phyloP scores from a whole-genome alignment of 2,888 invertebrate species.

The Platycnemis pennipes region DNA sequence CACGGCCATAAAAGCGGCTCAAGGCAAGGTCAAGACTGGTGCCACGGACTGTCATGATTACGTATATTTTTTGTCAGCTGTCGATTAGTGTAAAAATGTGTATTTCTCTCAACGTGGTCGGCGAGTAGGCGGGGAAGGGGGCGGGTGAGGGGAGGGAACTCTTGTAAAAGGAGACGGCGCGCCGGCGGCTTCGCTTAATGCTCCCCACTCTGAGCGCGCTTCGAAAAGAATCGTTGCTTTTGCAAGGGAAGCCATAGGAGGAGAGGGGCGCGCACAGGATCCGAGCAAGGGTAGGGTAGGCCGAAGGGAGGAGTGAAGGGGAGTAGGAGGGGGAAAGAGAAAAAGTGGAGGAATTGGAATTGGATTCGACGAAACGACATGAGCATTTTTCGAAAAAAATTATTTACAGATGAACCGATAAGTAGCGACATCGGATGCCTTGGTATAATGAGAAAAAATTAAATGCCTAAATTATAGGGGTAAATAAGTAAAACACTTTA shows the following conservation, averaged over 20 bases:
- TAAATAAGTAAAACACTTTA: too few species aligned
- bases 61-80: background rate
- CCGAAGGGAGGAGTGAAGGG: background rate
- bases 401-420: too few species aligned
- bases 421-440: too few species aligned
- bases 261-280: background rate
- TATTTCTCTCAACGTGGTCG: too few species aligned
- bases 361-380: background rate
- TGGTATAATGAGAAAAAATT: too few species aligned
- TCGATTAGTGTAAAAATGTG: too few species aligned
- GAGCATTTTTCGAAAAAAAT: too few species aligned
- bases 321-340: background rate
- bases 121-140: background rate
- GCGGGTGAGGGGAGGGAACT: background rate
- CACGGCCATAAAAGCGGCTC: too few species aligned
- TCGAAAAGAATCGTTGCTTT: constrained; percentile 32
- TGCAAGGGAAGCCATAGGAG: background rate
- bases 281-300: background rate
- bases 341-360: background rate
- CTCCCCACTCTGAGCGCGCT: background rate
- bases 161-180: background rate
- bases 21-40: too few species aligned
- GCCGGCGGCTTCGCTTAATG: background rate
- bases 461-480: too few species aligned
- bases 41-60: background rate